These are phyloP conservation scores for Galleria mellonella DNA, from an alignment of 1,140 invertebrate species.

Conservation along the genomic window DNA sequence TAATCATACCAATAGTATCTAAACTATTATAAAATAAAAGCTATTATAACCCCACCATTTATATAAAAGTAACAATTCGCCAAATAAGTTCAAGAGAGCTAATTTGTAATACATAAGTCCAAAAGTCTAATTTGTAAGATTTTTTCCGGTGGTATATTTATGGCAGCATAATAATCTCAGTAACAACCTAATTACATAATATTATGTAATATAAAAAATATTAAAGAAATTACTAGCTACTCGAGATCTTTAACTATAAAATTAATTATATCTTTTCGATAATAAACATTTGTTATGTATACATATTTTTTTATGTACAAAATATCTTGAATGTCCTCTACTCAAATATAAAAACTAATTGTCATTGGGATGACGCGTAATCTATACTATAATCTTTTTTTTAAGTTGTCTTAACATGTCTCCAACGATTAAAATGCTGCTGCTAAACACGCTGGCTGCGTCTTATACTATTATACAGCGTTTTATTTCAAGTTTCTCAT, in stretches of 20 bases:
- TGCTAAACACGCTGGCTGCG: no score
- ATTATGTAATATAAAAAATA: constrained; percentile 1
- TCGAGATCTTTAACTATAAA: constrained; percentile 11
- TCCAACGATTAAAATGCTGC: no score
- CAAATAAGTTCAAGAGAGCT: constrained; percentile 6
- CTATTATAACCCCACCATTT: no score
- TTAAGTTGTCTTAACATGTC: no score
- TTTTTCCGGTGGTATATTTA: constrained; percentile 9
- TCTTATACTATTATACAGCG: no score
- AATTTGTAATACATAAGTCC: constrained; percentile 6
- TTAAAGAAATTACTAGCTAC: constrained; percentile 3
- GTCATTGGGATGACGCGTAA: no score
- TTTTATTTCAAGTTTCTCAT: no score
- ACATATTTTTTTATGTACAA: constrained; percentile 13
- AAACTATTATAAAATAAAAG: no score
- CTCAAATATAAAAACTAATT: not conserved
- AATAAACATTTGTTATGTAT: constrained; percentile 4
- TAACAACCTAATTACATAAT: constrained; percentile 3
- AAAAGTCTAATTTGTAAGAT: constrained; percentile 5
- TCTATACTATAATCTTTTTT: no score
- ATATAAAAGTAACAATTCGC: not conserved
- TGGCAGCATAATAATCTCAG: constrained; percentile 9
- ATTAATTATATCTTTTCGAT: constrained; percentile 1
- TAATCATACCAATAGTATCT: no score
- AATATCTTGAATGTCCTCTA: constrained; percentile 10